Percentiles rank a stretch among this genome's conserved stretches.
These are phyloP conservation scores for Adelosebastes latens DNA, from an alignment of 2,797 vertebrate species.

Conservation along the genomic window DNA sequence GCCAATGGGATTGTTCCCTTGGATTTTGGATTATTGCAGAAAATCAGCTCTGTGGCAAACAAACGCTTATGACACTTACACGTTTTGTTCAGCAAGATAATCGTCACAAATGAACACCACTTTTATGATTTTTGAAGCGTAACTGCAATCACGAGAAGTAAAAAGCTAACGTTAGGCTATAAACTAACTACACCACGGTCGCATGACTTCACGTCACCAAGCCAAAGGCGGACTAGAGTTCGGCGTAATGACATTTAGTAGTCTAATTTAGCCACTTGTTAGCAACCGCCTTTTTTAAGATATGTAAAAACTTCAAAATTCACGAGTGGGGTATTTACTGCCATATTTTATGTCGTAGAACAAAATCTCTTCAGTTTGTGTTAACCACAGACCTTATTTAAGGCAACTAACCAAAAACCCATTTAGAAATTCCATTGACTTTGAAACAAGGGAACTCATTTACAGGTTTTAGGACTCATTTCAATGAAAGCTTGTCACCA, in stretches of 20 bases:
- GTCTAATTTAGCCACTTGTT: background rate
- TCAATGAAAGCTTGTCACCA: background rate
- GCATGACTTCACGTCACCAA: too few relatives aligned
- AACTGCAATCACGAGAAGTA: background rate
- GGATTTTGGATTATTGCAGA: background rate
- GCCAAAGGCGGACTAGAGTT: too few relatives aligned
- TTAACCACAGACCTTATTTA: too few relatives aligned
- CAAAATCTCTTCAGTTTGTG: too few relatives aligned
- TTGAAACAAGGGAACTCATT: background rate
- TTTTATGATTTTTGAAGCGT: background rate
- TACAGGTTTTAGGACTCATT: background rate
- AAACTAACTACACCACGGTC: too few relatives aligned
- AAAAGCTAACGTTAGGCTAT: background rate
- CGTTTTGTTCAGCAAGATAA: too few relatives aligned
- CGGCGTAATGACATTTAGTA: background rate
- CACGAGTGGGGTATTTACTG: too few relatives aligned
- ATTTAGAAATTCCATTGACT: too few relatives aligned
- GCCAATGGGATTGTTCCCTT: background rate
- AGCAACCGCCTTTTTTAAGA: background rate
- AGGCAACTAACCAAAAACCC: too few relatives aligned
- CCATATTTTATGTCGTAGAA: too few relatives aligned
- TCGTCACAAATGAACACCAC: background rate
- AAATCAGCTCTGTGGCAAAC: background rate
- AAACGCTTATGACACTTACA: too few relatives aligned
- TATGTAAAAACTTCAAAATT: too few relatives aligned